Conservation (phyloP, 2,113 vertebrate species). For the Baryphthengus martii region DNA sequence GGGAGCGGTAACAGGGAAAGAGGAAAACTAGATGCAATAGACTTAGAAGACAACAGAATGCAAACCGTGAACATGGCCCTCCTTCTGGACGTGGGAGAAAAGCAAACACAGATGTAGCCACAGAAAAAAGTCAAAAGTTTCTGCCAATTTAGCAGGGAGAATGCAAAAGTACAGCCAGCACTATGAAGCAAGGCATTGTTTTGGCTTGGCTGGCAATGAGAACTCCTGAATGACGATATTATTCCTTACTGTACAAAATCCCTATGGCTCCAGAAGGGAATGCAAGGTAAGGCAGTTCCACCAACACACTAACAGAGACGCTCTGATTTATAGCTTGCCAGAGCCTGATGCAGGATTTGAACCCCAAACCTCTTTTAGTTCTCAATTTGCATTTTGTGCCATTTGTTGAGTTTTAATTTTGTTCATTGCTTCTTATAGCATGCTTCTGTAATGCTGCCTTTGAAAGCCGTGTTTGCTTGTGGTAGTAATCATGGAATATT, state of each 20-base stretch:
- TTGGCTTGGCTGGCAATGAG: background rate
- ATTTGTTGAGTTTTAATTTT: background rate
- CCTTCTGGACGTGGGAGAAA: background rate
- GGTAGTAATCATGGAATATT: background rate
- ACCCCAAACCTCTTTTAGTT: background rate
- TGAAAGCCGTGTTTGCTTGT: background rate
- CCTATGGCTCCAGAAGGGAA: background rate
- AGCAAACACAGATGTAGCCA: background rate
- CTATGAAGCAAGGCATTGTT: background rate
- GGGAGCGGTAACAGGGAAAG: background rate
- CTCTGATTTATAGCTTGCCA: rapidly evolving
- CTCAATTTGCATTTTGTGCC: background rate
- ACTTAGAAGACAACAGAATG: background rate
- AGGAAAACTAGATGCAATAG: background rate
- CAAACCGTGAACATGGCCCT: rapidly evolving
- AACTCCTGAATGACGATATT: background rate
- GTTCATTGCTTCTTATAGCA: background rate
- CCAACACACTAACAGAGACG: rapidly evolving
- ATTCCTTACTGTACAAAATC: background rate
- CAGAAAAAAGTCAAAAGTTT: background rate
- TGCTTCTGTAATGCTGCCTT: background rate
- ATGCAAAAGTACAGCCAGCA: background rate
- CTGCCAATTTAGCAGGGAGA: background rate
- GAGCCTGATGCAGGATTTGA: background rate
- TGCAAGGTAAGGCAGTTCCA: background rate